Conservation (phyloP, 2,888 invertebrate species). For the Himalopsyche anomala region DNA sequence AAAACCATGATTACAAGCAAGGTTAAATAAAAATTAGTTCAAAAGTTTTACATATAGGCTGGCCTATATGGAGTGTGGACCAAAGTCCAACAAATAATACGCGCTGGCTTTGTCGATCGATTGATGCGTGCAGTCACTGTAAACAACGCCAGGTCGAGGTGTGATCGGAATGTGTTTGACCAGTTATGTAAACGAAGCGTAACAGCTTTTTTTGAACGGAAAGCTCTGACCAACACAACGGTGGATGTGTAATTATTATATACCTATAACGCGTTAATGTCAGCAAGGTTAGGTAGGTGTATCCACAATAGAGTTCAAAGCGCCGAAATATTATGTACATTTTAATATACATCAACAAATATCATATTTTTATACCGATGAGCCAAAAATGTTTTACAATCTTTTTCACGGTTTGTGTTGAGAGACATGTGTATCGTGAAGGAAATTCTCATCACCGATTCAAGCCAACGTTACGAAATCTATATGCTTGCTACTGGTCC, state of each 20-base stretch:
- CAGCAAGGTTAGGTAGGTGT: neutral
- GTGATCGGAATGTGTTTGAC: conserved; percentile 63
- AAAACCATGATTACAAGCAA: neutral
- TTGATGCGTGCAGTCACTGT: conserved; percentile 51
- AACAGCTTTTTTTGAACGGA: conserved; percentile 56
- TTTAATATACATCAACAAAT: no score
- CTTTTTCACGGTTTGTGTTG: no score
- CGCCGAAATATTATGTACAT: no score
- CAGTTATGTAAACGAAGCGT: conserved; percentile 61
- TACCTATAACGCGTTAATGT: neutral
- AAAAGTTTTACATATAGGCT: neutral
- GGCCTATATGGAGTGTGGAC: neutral
- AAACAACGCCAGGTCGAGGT: conserved; percentile 58
- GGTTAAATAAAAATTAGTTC: neutral
- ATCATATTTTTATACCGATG: no score
- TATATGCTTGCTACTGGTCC: no score
- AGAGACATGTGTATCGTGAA: no score
- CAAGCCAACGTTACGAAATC: no score
- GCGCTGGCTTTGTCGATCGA: conserved; percentile 43
- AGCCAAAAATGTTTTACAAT: no score
- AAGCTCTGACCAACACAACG: conserved; percentile 33
- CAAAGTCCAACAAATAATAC: conserved; percentile 33
- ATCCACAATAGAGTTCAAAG: no score
- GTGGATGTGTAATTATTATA: conserved; percentile 12
- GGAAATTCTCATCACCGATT: no score